Evolutionary conservation across 2,888 invertebrate genomes (phyloP), one percentile per base, ranked within the genome.

Genomic region (Bimastos eiseni): DNA sequence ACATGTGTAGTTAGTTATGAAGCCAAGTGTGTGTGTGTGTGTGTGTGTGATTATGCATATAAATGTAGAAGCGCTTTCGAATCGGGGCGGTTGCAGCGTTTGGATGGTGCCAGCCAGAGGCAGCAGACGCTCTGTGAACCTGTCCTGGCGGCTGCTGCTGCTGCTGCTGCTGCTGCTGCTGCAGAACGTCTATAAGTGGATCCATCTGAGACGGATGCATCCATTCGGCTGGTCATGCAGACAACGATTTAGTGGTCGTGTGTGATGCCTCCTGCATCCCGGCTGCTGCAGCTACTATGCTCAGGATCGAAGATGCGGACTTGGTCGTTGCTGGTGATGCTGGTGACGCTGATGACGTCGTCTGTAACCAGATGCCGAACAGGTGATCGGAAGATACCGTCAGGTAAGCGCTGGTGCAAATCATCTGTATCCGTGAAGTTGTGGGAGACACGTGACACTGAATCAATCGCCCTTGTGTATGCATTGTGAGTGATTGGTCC

Each of bases 1-100:
- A 70, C 70, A 70, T 70, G 70, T 70, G 70, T n/a, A 70, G 70
- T 70, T 70, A 70, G 70, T 70, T 70, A 70, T 70, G 70, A 70
- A 70, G n/a, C 70, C 70, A 70, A 70, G 70, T 70, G 70, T 70
- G 70, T n/a, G n/a, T 70, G n/a, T 70, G n/a, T n/a, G 30, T n/a
- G n/a, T 70, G 30, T 70, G 13, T 55, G 13, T n/a, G 17, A n/a
- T 70, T 15, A 41, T 41, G 41, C 41, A 41, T 41, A 41, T 41
- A n/a, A n/a, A 70, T 8, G 70, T 70, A n/a, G 70, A n/a, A n/a
- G 70, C 70, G 8, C 70, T 30, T 70, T 70, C n/a, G 70, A 70
- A 70, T 70, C n/a, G 17, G 70, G n/a, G 70, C 70, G 11, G n/a
- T 30, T 70, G 70, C 49, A 49, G 49, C 70, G 70, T 70, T n/a